These are phyloP conservation scores for Hermodice carunculata DNA, from an alignment of 2,888 invertebrate species.

Conservation along the genomic window DNA sequence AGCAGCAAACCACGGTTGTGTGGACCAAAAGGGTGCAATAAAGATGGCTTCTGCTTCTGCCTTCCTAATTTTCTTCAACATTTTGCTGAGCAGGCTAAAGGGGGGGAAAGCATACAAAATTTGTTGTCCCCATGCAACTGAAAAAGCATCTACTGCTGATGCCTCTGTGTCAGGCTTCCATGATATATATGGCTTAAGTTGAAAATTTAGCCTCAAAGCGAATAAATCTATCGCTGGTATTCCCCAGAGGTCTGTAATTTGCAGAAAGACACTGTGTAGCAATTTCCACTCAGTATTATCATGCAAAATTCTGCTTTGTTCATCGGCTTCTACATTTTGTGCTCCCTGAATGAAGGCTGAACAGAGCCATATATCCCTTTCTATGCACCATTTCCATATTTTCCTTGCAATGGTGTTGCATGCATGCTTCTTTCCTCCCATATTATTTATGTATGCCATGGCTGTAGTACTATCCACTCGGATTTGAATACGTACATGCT, in stretches of 20 bases:
- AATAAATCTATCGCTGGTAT: neutral
- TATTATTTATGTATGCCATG: too few species aligned
- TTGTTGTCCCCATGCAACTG: neutral
- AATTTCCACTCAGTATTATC: neutral
- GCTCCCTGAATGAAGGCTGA: neutral
- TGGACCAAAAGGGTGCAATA: constrained; percentile 32
- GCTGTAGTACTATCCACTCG: too few species aligned
- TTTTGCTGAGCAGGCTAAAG: neutral
- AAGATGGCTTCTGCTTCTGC: neutral
- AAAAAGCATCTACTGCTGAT: constrained; percentile 15
- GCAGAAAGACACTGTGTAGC: neutral
- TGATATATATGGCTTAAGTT: constrained; percentile 9
- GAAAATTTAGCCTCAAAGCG: neutral
- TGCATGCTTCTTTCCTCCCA: neutral
- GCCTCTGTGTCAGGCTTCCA: constrained; percentile 19
- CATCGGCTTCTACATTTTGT: neutral
- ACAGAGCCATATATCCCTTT: neutral
- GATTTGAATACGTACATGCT: too few species aligned
- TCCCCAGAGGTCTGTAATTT: neutral
- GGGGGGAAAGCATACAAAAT: neutral
- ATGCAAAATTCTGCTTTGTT: neutral
- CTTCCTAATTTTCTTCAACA: neutral
- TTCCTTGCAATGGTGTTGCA: neutral
- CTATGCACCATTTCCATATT: neutral
- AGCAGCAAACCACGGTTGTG: constrained; percentile 35